Conservation (phyloP, 1,140 invertebrate species). For the Anastatus disparis region DNA sequence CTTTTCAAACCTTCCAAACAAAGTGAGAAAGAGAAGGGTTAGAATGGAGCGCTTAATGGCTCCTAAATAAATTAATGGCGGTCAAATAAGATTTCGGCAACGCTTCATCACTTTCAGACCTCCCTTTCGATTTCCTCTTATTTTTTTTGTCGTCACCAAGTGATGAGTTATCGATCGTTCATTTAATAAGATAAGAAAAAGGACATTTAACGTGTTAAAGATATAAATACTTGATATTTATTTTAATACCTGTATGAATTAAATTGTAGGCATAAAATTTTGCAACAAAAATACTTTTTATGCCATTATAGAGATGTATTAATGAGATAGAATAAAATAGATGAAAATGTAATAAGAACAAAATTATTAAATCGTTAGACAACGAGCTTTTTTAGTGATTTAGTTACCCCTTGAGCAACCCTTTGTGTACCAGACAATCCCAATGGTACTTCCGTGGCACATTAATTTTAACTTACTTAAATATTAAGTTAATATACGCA, state of each 20-base stretch:
- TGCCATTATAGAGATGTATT: too few species aligned
- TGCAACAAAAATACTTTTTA: too few species aligned
- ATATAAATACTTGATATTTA: too few species aligned
- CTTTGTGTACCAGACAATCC: neutral
- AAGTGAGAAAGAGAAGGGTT: neutral
- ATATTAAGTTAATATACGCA: neutral
- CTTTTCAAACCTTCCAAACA: too few species aligned
- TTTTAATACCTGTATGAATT: too few species aligned
- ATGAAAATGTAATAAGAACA: too few species aligned
- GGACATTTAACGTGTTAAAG: too few species aligned
- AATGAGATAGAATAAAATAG: too few species aligned
- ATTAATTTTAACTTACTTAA: neutral
- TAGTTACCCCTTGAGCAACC: neutral
- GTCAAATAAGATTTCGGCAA: neutral
- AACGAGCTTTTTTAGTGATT: neutral
- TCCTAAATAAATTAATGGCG: constrained; percentile 20
- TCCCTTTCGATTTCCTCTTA: constrained; percentile 17
- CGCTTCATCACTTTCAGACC: constrained; percentile 20
- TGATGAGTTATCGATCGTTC: constrained; percentile 14
- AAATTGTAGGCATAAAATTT: too few species aligned
- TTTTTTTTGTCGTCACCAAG: neutral
- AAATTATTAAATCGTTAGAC: too few species aligned
- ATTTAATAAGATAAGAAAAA: too few species aligned
- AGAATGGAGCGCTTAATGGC: constrained; percentile 9
- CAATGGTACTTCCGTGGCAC: neutral